These are phyloP conservation scores for Lordiphosa andalusiaca DNA, from an alignment of 2,888 invertebrate species.

Conservation along the genomic window DNA sequence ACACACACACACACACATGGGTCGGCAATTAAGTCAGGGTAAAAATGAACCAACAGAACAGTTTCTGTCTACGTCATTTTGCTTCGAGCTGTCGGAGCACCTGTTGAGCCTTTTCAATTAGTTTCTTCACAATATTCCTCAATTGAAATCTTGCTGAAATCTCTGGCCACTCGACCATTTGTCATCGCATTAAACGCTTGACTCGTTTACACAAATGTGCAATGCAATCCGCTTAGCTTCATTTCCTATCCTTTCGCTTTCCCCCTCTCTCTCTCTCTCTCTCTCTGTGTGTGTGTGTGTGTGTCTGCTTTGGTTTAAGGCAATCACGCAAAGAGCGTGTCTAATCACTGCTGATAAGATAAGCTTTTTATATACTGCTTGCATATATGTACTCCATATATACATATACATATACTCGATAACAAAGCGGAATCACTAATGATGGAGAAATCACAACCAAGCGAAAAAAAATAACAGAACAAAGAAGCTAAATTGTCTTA, in stretches of 20 bases:
- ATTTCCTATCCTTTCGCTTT: constrained; percentile 1
- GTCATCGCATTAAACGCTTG: constrained; percentile 3
- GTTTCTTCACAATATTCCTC: not conserved
- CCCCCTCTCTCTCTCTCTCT: not conserved
- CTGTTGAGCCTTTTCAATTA: constrained; percentile 3
- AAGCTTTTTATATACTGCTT: constrained; percentile 39
- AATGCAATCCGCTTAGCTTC: constrained; percentile 48
- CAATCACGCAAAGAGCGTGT: constrained; percentile 33
- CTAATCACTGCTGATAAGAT: constrained; percentile 60
- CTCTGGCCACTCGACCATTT: not conserved
- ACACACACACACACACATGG: constrained; percentile 8
- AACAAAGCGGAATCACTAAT: constrained; percentile 14
- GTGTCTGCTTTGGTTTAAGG: constrained; percentile 7
- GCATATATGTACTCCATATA: constrained; percentile 4
- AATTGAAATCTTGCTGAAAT: not conserved
- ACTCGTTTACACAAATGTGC: constrained; percentile 12
- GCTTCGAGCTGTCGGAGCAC: constrained; percentile 26
- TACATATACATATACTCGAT: not conserved
- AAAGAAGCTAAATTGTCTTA: too few relatives aligned
- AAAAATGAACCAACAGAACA: constrained; percentile 60
- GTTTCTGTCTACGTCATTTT: constrained; percentile 60
- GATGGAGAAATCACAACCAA: not conserved
- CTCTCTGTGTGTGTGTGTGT: not conserved
- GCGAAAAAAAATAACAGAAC: not conserved
- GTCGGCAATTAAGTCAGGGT: constrained; percentile 67